Percentiles rank a stretch among this genome's conserved stretches.
These are phyloP conservation scores for Eupristina koningsbergeri DNA, from an alignment of 1,140 invertebrate genomes.

Conservation along the genomic window DNA sequence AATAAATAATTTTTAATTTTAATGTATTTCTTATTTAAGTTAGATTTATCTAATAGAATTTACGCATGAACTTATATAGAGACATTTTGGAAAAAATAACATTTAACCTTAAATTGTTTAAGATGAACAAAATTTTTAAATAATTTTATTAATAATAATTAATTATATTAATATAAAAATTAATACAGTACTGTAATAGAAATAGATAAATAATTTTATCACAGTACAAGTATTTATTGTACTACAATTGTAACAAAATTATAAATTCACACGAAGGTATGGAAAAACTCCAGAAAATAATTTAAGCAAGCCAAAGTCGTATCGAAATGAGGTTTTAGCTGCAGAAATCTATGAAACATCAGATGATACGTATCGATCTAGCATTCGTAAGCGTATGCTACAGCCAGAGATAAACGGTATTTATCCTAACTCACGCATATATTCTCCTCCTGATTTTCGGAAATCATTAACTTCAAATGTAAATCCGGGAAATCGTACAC, in stretches of 20 bases:
- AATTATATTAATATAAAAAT: too few relatives aligned
- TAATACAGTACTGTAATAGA: too few relatives aligned
- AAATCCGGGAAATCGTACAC: slow-evolving; percentile 80
- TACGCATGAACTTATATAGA: too few relatives aligned
- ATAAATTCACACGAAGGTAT: slow-evolving; percentile 56
- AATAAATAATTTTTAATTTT: too few relatives aligned
- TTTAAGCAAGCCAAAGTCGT: slow-evolving; percentile 61
- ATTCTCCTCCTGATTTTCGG: slow-evolving; percentile 73
- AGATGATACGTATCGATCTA: slow-evolving; percentile 66
- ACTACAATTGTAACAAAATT: not conserved
- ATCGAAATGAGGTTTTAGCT: slow-evolving; percentile 60
- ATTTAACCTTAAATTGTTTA: too few relatives aligned
- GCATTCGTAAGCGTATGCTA: slow-evolving; percentile 80
- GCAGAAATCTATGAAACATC: slow-evolving; percentile 64
- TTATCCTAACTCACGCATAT: slow-evolving; percentile 78
- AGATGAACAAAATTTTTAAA: too few relatives aligned
- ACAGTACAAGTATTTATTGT: not conserved
- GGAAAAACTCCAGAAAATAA: slow-evolving; percentile 61
- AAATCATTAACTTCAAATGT: slow-evolving; percentile 73
- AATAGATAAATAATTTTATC: too few relatives aligned
- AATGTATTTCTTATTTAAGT: too few relatives aligned
- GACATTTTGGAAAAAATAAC: too few relatives aligned
- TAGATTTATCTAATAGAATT: too few relatives aligned
- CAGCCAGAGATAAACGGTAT: slow-evolving; percentile 75
- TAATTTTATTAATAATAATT: too few relatives aligned